phyloP scores from a whole-genome alignment of 2,797 vertebrate genomes.

The Jordanella pulchra region DNA sequence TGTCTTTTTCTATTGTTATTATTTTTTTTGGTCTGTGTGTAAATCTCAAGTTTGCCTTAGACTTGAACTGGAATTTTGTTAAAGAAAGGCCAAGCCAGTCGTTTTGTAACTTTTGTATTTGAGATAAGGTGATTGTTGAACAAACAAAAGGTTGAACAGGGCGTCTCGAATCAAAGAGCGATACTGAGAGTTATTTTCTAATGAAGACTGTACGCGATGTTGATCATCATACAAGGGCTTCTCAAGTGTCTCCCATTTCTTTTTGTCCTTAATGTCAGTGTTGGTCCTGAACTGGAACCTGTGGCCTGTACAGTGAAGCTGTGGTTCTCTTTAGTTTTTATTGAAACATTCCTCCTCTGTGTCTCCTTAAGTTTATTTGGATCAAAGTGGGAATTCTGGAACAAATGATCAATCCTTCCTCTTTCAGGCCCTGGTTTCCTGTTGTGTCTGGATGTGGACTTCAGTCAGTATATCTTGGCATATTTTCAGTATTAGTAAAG shows the following conservation, averaged over 20 bases:
- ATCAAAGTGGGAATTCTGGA: not conserved
- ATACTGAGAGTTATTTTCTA: conserved; percentile 52
- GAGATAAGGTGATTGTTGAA: conserved; percentile 45
- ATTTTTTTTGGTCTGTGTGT: conserved; percentile 58
- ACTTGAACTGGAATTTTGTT: conserved; percentile 74
- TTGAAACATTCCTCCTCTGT: not conserved
- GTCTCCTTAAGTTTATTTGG: not conserved
- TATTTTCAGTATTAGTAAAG: not conserved
- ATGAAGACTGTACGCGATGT: conserved; percentile 41
- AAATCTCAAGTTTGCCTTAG: conserved; percentile 78
- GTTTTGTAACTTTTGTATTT: conserved; percentile 38
- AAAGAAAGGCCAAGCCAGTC: conserved; percentile 43
- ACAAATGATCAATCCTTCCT: conserved; percentile 1
- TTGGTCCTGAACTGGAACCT: conserved; percentile 52
- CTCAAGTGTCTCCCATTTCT: conserved; percentile 25
- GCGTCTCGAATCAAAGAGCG: conserved; percentile 26
- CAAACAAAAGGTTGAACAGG: conserved; percentile 39
- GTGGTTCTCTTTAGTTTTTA: not conserved
- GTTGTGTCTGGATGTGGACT: not conserved
- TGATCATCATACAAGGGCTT: conserved; percentile 40
- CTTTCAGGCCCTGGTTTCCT: not conserved
- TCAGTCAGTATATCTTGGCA: not conserved
- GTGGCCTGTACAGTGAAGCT: not conserved
- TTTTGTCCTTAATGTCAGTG: conserved; percentile 15
- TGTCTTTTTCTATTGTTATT: conserved; percentile 42